Evolutionary conservation across 2,113 vertebrate species (phyloP).

Genomic region (Malurus melanocephalus): DNA sequence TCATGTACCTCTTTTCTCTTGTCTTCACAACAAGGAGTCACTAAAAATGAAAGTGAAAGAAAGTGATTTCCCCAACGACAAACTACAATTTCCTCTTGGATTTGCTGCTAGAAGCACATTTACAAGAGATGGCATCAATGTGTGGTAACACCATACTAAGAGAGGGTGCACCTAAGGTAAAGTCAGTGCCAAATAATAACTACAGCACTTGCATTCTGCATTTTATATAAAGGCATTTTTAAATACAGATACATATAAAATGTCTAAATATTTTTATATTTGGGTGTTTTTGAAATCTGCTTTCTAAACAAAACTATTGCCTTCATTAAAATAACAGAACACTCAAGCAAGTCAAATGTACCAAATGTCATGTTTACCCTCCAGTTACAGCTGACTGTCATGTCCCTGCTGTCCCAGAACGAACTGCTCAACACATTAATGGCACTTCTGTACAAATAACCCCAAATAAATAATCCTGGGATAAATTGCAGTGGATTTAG

Average conservation of each 20-base stretch:
- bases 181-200: not conserved
- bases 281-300: not conserved
- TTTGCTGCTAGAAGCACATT: not conserved
- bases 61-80: not conserved
- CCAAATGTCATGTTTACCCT: not conserved
- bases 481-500: slow-evolving; percentile 46
- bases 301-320: not conserved
- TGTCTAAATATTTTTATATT: not conserved
- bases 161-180: not conserved
- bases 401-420: not conserved
- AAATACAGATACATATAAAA: not conserved
- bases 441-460: slow-evolving; percentile 8
- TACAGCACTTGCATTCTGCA: not conserved
- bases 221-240: not conserved
- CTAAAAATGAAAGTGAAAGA: not conserved
- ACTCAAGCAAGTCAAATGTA: not conserved
- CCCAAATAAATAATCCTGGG: slow-evolving; percentile 45
- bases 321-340: not conserved
- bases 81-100: not conserved
- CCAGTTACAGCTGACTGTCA: not conserved
- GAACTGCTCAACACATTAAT: not conserved
- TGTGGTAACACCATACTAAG: not conserved
- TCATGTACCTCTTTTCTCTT: not conserved
- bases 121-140: not conserved
- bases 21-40: not conserved